Base-by-base conservation (phyloP, 1,140 invertebrate genomes). In the Araneus ventricosus region DNA sequence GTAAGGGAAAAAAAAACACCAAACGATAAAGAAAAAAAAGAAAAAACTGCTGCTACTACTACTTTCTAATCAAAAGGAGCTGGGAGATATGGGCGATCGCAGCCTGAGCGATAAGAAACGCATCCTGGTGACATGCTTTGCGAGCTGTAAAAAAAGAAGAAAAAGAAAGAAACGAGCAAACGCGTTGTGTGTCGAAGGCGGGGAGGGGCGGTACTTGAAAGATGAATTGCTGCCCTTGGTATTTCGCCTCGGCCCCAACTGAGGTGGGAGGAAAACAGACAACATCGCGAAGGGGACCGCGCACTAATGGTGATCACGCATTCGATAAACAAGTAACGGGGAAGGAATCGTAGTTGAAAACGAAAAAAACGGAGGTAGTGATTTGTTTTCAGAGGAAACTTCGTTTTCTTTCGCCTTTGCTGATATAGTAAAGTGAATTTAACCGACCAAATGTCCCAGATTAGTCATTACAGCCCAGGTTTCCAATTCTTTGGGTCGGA, bases 101-200 rank as follows among this genome's bases (percentile, higher is more conserved):
- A 14, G 27, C 67, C 8, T 34, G 88, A 57, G 88, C 88, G 88
- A 89, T 89, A 89, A 89, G 88, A 30, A 75, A 41, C 22, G 63
- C 67, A 79, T 67, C 61, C 88, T 89, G 88, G 88, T 79, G 63
- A 89, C 88, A 75, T 89, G 88, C 67, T 61, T 59, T 34, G 52
- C 61, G 86, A 88, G 59, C 86, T 88, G 86, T 88, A 88, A 88
- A 67, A 59, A 57, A 24, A 90, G n/a, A 45, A 59, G 61, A 82
- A 61, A 82, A 61, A 61, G 27, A 61, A 61, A 52, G 27, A 84
- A 59, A 39, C 39, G 79, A 89, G 88, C 88, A 89, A 89, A 89
- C 89, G 45, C 75, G 89, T 82, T 90, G 89, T 90, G 89, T 90
- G 89, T 90, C 89, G 79, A 90, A 90, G 89, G 89, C 89, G 89